Evolutionary conservation across 2,797 vertebrate genomes (phyloP), one percentile per base, ranked within the genome.

Genomic region (Podarcis siculus): DNA sequence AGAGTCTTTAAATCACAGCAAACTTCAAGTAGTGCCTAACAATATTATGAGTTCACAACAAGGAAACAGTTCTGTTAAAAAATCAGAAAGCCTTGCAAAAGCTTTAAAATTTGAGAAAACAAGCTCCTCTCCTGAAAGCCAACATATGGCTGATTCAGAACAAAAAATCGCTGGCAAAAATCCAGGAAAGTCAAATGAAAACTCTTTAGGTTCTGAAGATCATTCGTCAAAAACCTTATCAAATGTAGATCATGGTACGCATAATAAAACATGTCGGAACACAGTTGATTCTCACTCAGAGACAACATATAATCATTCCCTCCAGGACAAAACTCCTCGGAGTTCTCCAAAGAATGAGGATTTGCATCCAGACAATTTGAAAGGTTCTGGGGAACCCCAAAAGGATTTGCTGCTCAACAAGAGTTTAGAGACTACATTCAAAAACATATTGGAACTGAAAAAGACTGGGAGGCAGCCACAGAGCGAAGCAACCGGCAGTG

Each of bases 361-460:
- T 95, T 95, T 96, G 89, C 96, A 95, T 95, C 95, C 94, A 80
- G 96, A 96, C 93, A 93, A 90, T 93, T 92, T 95, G 93, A 96
- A 95, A 93, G 95, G 94, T 80, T 96, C 95, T 72, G 96, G 90
- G 21, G 97, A 96, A 90, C 92, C 93, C 89, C 96, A 95, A 81
- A 93, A 96, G 75, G 97, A 96, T 90, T 96, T 96, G 89, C 96
- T 97, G 93, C 97, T 96, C 90, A 97, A 95, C 66, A 96, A 97
- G 93, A 97, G 96, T 94, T 95, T 97, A 88, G 98, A 98, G 93
- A 98, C 96, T 86, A 97, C 97, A 0, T 97, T 97, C 92, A 98
- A 98, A 96, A 98, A 97, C 89, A 95, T 98, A 94, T 93, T 98
- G 94, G 98, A 99, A 95, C 97, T 98, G 90, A 99, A 98, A 95